These are phyloP conservation scores for Arion vulgaris DNA, from an alignment of 1,140 invertebrate species.

Conservation along the genomic window DNA sequence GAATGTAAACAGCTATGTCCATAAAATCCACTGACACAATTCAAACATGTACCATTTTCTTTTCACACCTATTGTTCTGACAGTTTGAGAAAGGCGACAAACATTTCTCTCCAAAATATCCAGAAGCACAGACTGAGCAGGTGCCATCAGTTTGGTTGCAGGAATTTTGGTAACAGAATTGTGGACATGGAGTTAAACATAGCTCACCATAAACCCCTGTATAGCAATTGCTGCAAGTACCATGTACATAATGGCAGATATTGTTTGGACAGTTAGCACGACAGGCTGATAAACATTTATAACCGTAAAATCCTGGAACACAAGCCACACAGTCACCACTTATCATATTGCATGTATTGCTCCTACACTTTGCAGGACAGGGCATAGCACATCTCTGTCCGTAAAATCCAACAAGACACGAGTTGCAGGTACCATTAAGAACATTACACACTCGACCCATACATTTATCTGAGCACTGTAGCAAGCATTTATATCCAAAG, in stretches of 20 bases:
- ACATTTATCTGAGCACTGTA: too few species aligned
- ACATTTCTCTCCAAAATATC: neutral
- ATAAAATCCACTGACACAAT: neutral
- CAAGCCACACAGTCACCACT: neutral
- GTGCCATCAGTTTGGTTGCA: neutral
- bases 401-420: too few species aligned
- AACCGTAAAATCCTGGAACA: neutral
- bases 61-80: neutral
- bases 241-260: neutral
- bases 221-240: neutral
- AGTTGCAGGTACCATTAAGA: too few species aligned
- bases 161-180: neutral
- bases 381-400: too few species aligned
- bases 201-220: neutral
- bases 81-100: neutral
- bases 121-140: neutral
- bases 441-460: too few species aligned
- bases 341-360: neutral
- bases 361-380: too few species aligned
- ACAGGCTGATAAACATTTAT: neutral
- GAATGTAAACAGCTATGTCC: neutral
- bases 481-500: too few species aligned
- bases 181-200: neutral
- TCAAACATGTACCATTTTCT: neutral
- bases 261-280: neutral